phyloP scores from a whole-genome alignment of 2,888 invertebrate genomes.

The Callyntrura guangdongensis region DNA sequence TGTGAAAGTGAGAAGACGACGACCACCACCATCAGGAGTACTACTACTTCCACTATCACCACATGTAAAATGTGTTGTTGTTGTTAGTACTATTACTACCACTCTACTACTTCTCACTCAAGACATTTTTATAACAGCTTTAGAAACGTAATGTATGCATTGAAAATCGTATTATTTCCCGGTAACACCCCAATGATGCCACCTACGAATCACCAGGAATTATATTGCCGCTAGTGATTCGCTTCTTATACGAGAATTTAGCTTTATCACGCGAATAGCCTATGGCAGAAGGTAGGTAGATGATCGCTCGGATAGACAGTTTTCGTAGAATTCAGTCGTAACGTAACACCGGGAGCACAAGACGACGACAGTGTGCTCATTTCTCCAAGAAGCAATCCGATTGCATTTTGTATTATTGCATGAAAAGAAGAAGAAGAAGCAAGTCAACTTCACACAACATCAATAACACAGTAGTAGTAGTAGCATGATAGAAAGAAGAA shows the following conservation, averaged over 20 bases:
- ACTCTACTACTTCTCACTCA: neutral
- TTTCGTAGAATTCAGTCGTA: constrained; percentile 70
- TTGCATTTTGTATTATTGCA: constrained; percentile 52
- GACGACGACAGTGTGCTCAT: constrained; percentile 61
- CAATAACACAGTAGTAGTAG: neutral
- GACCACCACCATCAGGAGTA: neutral
- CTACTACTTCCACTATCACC: neutral
- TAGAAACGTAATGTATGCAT: constrained; percentile 68
- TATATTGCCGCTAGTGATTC: constrained; percentile 40
- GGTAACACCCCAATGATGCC: constrained; percentile 47
- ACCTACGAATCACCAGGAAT: constrained; percentile 44
- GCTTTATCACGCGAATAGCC: neutral
- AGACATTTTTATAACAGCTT: constrained; percentile 61
- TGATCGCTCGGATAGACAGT: constrained; percentile 59
- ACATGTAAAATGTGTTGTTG: too few relatives aligned
- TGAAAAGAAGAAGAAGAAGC: constrained; percentile 26
- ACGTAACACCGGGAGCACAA: constrained; percentile 66
- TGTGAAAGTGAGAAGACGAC: neutral
- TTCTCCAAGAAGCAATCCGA: constrained; percentile 67
- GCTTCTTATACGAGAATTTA: neutral
- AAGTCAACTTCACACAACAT: neutral
- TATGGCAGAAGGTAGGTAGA: constrained; percentile 24
- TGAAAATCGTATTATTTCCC: constrained; percentile 64
- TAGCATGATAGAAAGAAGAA: neutral
- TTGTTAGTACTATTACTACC: too few relatives aligned